These are phyloP conservation scores for Lacanobia oleracea DNA, from an alignment of 2,888 invertebrate genomes.

Conservation along the genomic window DNA sequence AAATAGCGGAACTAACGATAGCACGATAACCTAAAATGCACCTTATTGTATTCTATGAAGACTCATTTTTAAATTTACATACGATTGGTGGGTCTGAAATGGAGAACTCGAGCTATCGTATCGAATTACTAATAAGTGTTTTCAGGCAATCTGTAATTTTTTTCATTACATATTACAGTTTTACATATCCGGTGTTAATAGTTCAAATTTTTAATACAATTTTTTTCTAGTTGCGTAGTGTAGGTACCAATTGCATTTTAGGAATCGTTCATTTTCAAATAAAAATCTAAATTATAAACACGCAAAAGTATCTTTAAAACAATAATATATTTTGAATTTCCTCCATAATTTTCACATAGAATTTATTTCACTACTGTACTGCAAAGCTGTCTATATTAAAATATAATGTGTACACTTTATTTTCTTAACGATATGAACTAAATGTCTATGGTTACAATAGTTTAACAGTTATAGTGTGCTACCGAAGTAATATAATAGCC, in stretches of 20 bases:
- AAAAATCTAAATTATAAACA: conserved; percentile 23
- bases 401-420: conserved; percentile 42
- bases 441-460: conserved; percentile 51
- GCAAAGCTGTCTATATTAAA: conserved; percentile 39
- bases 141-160: conserved; percentile 21
- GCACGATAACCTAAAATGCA: conserved; percentile 14
- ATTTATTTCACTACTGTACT: conserved; percentile 41
- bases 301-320: conserved; percentile 30
- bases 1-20: conserved; percentile 10
- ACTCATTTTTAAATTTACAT: conserved; percentile 17
- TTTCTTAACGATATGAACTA: conserved; percentile 47
- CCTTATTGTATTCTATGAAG: conserved; percentile 13
- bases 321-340: conserved; percentile 7
- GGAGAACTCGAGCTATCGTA: not conserved
- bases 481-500: conserved; percentile 55
- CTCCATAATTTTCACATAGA: conserved; percentile 31
- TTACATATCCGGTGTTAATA: conserved; percentile 68
- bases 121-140: conserved; percentile 30
- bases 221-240: conserved; percentile 65
- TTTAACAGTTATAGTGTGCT: conserved; percentile 51
- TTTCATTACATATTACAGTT: conserved; percentile 56
- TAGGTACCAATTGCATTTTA: conserved; percentile 69
- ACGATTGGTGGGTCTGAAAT: not conserved
- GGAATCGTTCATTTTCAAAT: conserved; percentile 41
- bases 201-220: conserved; percentile 71